Conservation (phyloP, 1,140 invertebrate genomes). For the Drosophila bocqueti region DNA sequence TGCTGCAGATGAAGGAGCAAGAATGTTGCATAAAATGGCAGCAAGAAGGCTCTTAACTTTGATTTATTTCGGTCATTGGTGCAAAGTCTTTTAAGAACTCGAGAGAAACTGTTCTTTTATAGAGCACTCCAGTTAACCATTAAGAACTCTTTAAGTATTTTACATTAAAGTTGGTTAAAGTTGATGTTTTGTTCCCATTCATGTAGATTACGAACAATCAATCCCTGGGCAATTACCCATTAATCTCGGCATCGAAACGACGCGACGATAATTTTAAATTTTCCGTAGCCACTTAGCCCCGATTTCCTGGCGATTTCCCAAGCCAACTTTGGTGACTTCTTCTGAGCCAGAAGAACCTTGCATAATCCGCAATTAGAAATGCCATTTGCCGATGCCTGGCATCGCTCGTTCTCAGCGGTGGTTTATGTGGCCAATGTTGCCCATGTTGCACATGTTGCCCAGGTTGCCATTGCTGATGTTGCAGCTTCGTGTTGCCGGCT, state of each 20-base stretch:
- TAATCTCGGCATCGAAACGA: constrained; percentile 15
- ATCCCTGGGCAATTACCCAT: constrained; percentile 28
- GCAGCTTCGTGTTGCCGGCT: constrained; percentile 34
- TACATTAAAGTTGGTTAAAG: background rate
- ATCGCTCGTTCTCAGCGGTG: constrained; percentile 9
- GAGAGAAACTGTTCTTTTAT: background rate
- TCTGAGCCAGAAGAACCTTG: constrained; percentile 64
- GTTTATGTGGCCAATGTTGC: constrained; percentile 25
- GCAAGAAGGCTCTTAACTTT: constrained; percentile 5
- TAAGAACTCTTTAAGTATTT: background rate
- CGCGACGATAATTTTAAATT: constrained; percentile 23
- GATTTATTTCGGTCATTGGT: constrained; percentile 19
- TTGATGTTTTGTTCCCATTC: background rate
- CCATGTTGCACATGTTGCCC: constrained; percentile 15
- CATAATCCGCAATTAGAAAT: constrained; percentile 79
- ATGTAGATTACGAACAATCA: constrained; percentile 4
- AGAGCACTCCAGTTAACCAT: background rate
- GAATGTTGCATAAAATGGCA: constrained; percentile 22
- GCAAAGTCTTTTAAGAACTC: background rate
- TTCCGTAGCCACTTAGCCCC: constrained; percentile 36
- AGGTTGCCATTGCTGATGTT: constrained; percentile 23
- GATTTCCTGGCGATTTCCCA: constrained; percentile 43
- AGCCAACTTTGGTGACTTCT: constrained; percentile 35
- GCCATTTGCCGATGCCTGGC: constrained; percentile 55
- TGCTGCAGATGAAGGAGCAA: constrained; percentile 1